These are phyloP conservation scores for Ascaphus truei DNA, from an alignment of 2,113 vertebrate species.

Conservation along the genomic window DNA sequence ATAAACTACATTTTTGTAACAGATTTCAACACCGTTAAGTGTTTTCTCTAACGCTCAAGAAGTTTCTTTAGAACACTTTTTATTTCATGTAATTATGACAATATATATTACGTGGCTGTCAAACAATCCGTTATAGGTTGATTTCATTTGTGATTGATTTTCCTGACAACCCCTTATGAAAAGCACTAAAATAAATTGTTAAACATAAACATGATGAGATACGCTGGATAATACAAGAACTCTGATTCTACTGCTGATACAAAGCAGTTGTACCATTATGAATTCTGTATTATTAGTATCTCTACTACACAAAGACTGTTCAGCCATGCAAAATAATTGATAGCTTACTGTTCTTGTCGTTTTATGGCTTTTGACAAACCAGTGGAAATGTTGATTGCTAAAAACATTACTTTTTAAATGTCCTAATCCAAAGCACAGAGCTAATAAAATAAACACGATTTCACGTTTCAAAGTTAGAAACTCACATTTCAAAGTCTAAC, in stretches of 20 bases:
- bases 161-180: neutral
- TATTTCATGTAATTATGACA: neutral
- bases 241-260: neutral
- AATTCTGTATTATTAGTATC: neutral
- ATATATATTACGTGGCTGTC: neutral
- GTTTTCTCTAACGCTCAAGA: neutral
- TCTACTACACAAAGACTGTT: neutral
- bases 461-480: too few species aligned
- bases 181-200: slow-evolving; percentile 3
- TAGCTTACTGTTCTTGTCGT: neutral
- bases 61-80: neutral
- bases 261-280: neutral
- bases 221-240: neutral
- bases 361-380: neutral
- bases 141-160: neutral
- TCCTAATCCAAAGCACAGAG: too few species aligned
- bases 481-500: too few species aligned
- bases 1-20: neutral
- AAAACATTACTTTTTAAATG: neutral
- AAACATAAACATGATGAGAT: neutral
- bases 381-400: neutral
- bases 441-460: too few species aligned
- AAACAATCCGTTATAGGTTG: neutral
- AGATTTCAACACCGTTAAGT: neutral
- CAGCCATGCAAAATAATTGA: neutral